phyloP scores from a whole-genome alignment of 2,797 vertebrate genomes.

The Gymnoscopelus braueri region DNA sequence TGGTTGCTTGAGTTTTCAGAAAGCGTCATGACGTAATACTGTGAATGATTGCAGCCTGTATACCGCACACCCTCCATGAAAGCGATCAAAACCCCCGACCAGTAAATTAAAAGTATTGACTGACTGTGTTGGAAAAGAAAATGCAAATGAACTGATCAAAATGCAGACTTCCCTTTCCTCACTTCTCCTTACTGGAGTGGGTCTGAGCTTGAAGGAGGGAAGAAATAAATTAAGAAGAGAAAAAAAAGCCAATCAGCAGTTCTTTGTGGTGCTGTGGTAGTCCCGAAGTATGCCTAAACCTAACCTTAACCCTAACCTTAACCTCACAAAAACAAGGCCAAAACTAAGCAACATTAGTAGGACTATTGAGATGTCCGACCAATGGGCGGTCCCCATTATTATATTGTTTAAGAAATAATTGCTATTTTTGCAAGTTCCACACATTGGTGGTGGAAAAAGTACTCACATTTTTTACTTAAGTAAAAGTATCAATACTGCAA shows the following conservation, averaged over 20 bases:
- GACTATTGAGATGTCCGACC: too few relatives aligned
- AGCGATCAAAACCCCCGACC: constrained; percentile 54
- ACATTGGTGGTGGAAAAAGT: too few relatives aligned
- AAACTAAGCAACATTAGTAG: too few relatives aligned
- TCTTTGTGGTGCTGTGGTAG: constrained; percentile 19
- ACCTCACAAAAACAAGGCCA: too few relatives aligned
- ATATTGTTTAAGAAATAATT: too few relatives aligned
- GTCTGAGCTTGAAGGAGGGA: constrained; percentile 25
- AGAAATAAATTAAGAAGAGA: constrained; percentile 1
- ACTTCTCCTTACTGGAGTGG: constrained; percentile 18
- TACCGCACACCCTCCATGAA: constrained; percentile 44
- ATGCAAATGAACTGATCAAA: constrained; percentile 73
- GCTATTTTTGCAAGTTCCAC: too few relatives aligned
- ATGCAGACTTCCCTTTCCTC: constrained; percentile 49
- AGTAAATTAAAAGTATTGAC: constrained; percentile 69
- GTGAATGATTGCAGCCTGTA: constrained; percentile 56
- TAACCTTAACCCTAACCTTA: too few relatives aligned
- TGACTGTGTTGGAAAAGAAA: constrained; percentile 33
- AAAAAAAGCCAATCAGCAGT: constrained; percentile 63
- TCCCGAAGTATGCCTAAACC: too few relatives aligned
- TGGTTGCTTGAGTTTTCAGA: constrained; percentile 68
- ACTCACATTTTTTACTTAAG: too few relatives aligned
- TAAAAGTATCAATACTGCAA: too few relatives aligned
- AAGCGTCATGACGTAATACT: constrained; percentile 53
- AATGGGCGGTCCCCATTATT: too few relatives aligned